Conservation (phyloP, 2,888 invertebrate species). For the Hemithea aestivaria region DNA sequence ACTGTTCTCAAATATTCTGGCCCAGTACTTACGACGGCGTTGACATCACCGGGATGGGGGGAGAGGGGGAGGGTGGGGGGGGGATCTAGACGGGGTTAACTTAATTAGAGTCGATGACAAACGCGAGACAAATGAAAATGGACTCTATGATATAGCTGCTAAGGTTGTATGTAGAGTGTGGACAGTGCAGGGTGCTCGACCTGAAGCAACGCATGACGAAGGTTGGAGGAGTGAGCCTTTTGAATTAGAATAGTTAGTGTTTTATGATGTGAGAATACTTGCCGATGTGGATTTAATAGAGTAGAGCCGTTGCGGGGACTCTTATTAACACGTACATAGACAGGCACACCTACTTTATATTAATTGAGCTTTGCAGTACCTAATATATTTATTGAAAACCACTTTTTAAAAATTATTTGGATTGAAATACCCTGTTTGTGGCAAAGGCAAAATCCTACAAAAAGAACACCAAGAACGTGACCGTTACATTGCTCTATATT, state of each 20-base stretch:
- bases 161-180: not conserved
- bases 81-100: conserved; percentile 11
- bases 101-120: conserved; percentile 17
- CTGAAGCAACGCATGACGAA: conserved; percentile 22
- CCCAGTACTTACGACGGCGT: conserved; percentile 4
- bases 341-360: too few relatives aligned
- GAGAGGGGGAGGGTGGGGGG: not conserved
- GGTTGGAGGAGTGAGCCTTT: conserved; percentile 24
- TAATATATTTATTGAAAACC: too few relatives aligned
- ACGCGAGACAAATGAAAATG: not conserved
- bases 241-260: conserved; percentile 22
- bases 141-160: not conserved
- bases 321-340: too few relatives aligned
- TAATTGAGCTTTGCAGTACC: too few relatives aligned
- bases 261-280: conserved; percentile 12
- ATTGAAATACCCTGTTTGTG: too few relatives aligned
- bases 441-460: too few relatives aligned
- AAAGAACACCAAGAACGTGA: too few relatives aligned
- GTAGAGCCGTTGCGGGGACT: not conserved
- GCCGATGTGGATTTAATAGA: conserved; percentile 6
- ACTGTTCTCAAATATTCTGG: not conserved
- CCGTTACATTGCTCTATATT: too few relatives aligned
- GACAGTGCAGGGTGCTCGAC: conserved; percentile 12
- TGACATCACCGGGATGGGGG: conserved; percentile 2
- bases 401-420: too few relatives aligned